Conservation (phyloP, 1,140 invertebrate species). For the Myzus persicae region DNA sequence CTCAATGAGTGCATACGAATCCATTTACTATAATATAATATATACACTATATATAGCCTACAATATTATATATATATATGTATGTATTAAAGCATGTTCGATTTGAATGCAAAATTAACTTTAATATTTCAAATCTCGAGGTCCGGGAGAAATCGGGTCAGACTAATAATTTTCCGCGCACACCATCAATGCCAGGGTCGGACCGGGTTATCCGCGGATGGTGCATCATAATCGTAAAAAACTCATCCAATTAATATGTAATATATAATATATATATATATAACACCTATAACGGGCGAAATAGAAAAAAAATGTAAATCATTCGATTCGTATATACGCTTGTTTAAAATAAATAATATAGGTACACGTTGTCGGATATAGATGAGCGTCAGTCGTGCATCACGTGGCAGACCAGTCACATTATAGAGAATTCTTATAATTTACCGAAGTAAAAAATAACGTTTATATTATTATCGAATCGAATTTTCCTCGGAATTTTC, state of each 20-base stretch:
- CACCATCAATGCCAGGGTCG: not conserved
- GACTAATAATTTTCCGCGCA: not conserved
- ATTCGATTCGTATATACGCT: not conserved
- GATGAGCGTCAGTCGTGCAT: constrained; percentile 8
- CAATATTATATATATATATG: constrained; percentile 2
- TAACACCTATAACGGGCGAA: not conserved
- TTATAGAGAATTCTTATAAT: not conserved
- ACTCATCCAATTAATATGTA: not conserved
- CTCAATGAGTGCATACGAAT: constrained; percentile 18
- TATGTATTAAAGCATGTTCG: not conserved
- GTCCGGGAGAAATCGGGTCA: constrained; percentile 36
- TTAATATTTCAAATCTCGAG: not conserved
- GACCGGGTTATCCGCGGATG: constrained; percentile 19
- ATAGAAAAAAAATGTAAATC: not conserved
- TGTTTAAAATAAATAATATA: not conserved
- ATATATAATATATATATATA: not conserved
- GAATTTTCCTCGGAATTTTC: constrained; percentile 1
- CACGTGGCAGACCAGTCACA: not conserved
- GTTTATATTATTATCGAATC: not conserved
- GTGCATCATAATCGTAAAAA: not conserved
- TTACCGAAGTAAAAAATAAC: not conserved
- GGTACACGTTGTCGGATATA: not conserved
- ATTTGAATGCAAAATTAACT: constrained; percentile 22
- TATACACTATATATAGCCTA: too few relatives aligned
- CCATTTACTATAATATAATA: not conserved